Percentiles rank a stretch among this genome's conserved stretches.
These are phyloP conservation scores for Trisateles emortualis DNA, from an alignment of 2,888 invertebrate species.

Conservation along the genomic window DNA sequence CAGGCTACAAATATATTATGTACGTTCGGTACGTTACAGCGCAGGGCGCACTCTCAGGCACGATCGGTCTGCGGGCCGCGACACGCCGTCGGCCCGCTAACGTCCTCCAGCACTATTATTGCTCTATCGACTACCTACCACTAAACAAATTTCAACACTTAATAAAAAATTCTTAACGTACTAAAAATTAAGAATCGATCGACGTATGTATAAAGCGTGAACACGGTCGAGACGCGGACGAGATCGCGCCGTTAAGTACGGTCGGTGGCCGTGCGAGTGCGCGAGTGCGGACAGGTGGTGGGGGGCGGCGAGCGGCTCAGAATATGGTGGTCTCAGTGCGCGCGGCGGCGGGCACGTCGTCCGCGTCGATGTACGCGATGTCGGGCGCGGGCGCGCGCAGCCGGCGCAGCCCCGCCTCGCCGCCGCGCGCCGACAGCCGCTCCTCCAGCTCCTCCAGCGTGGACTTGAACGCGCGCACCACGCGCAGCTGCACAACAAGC, in stretches of 20 bases:
- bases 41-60: conserved; percentile 61
- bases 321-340: conserved; percentile 81
- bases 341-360: conserved; percentile 77
- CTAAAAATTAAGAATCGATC: conserved; percentile 63
- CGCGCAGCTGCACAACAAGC: conserved; percentile 97
- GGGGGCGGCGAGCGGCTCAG: conserved; percentile 52
- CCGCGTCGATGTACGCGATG: conserved; percentile 94
- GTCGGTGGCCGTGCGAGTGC: conserved; percentile 35
- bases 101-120: conserved; percentile 57
- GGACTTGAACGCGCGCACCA: conserved; percentile 99
- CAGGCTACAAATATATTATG: conserved; percentile 55
- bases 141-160: conserved; percentile 76
- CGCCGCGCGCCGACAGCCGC: conserved; percentile 99
- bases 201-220: conserved; percentile 50
- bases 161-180: conserved; percentile 67
- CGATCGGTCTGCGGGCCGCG: conserved; percentile 67
- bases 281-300: conserved; percentile 63
- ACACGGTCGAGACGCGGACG: conserved; percentile 50
- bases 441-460: conserved; percentile 99
- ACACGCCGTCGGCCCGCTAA: conserved; percentile 56
- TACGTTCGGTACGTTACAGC: conserved; percentile 32
- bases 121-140: conserved; percentile 75
- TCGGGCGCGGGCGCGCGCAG: conserved; percentile 92
- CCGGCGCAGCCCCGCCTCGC: too few species aligned
- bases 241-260: conserved; percentile 14